Conservation (phyloP, 1,140 invertebrate species). For the Pogonomyrmex californicus region DNA sequence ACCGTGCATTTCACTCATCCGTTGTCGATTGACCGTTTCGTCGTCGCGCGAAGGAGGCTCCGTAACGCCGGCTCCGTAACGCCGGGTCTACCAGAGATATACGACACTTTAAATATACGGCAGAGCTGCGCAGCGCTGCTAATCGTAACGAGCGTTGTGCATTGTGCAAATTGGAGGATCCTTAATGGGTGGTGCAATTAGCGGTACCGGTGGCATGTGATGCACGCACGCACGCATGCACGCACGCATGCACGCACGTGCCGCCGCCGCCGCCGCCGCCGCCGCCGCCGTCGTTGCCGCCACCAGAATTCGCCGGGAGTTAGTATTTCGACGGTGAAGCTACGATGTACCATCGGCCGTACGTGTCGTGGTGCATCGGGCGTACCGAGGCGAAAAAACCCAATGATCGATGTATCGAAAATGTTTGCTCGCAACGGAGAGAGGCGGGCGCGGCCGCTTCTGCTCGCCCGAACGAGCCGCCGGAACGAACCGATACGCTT, state of each 20-base stretch:
- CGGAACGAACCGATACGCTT: slow-evolving; percentile 55
- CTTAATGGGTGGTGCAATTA: slow-evolving; percentile 77
- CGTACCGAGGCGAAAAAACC: slow-evolving; percentile 25
- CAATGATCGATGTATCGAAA: slow-evolving; percentile 72
- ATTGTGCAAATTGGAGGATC: slow-evolving; percentile 76
- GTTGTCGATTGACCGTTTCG: slow-evolving; percentile 25
- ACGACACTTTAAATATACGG: slow-evolving; percentile 70
- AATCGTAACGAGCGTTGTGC: slow-evolving; percentile 73
- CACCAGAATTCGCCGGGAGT: not conserved
- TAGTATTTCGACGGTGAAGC: not conserved
- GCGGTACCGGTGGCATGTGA: slow-evolving; percentile 73
- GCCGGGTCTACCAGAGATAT: slow-evolving; percentile 48
- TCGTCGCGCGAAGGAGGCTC: slow-evolving; percentile 11
- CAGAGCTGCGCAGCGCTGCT: slow-evolving; percentile 22
- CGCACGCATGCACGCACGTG: not conserved
- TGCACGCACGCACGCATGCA: slow-evolving; percentile 38
- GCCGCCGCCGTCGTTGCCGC: not conserved
- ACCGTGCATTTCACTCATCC: not conserved
- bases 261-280: not conserved
- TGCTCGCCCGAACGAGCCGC: not conserved
- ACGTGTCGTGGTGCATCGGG: not conserved
- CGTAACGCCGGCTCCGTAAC: not conserved
- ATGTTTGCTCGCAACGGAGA: slow-evolving; percentile 25
- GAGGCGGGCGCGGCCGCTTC: not conserved
- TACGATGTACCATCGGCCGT: slow-evolving; percentile 1